phyloP scores from a whole-genome alignment of 1,140 invertebrate genomes.

The Tetragonula clypearis region DNA sequence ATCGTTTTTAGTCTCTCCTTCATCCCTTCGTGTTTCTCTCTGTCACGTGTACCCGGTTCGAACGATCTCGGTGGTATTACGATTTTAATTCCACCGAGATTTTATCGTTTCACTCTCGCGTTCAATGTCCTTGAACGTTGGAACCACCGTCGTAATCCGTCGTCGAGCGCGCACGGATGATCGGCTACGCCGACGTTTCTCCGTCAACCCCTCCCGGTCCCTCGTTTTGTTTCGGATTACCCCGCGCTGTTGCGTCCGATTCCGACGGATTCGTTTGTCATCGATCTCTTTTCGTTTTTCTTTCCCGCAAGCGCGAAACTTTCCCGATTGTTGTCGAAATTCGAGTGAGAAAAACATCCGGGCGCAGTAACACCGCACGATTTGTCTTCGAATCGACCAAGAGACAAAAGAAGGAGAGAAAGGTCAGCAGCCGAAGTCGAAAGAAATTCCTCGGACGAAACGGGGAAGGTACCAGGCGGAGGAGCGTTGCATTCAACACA shows the following conservation, averaged over 20 bases:
- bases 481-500: not conserved
- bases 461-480: not conserved
- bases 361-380: not conserved
- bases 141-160: slow-evolving; percentile 24
- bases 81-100: slow-evolving; percentile 52
- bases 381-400: not conserved
- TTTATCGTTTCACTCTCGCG: slow-evolving; percentile 21
- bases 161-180: slow-evolving; percentile 21
- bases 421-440: not conserved
- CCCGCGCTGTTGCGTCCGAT: not conserved
- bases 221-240: not conserved
- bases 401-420: not conserved
- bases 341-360: not conserved
- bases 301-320: not conserved
- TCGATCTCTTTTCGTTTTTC: not conserved
- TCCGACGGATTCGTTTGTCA: not conserved
- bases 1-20: not conserved
- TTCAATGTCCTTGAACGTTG: slow-evolving; percentile 43
- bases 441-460: slow-evolving; percentile 9
- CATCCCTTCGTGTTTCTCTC: too few relatives aligned
- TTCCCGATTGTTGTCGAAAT: not conserved
- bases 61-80: slow-evolving; percentile 29
- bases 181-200: not conserved
- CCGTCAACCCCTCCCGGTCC: not conserved
- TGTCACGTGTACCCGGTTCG: not conserved